phyloP scores from a whole-genome alignment of 2,888 invertebrate genomes.

The Xestia c-nigrum region DNA sequence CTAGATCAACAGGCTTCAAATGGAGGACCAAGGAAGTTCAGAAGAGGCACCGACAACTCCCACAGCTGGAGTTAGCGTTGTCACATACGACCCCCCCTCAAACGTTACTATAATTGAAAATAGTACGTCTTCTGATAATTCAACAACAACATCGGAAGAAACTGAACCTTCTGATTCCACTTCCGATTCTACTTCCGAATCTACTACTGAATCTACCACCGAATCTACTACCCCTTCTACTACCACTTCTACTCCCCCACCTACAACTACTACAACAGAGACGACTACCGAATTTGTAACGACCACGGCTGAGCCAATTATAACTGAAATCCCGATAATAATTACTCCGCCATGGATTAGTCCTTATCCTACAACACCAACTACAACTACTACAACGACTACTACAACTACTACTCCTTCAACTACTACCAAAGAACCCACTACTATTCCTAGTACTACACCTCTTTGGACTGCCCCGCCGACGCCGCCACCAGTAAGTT shows the following conservation, averaged over 20 bases:
- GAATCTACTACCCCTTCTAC: background rate
- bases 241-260: no score
- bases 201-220: background rate
- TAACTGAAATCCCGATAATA: constrained; percentile 40
- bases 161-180: background rate
- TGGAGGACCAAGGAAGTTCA: constrained; percentile 25
- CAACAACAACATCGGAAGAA: background rate
- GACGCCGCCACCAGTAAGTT: constrained; percentile 47
- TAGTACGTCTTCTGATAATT: background rate
- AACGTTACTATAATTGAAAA: background rate
- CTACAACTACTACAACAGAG: background rate
- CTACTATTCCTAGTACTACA: constrained; percentile 20
- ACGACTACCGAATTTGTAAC: background rate
- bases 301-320: constrained; percentile 6
- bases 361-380: background rate
- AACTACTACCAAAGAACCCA: constrained; percentile 21
- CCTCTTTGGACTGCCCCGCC: constrained; percentile 34
- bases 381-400: constrained; percentile 14
- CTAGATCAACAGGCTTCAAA: constrained; percentile 37
- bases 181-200: background rate
- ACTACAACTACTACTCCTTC: constrained; percentile 12
- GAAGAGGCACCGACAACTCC: constrained; percentile 16
- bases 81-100: background rate
- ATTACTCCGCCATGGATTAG: constrained; percentile 22
- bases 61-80: background rate